Evolutionary conservation across 2,888 invertebrate genomes (phyloP).

Genomic region (Lathronympha strigana): DNA sequence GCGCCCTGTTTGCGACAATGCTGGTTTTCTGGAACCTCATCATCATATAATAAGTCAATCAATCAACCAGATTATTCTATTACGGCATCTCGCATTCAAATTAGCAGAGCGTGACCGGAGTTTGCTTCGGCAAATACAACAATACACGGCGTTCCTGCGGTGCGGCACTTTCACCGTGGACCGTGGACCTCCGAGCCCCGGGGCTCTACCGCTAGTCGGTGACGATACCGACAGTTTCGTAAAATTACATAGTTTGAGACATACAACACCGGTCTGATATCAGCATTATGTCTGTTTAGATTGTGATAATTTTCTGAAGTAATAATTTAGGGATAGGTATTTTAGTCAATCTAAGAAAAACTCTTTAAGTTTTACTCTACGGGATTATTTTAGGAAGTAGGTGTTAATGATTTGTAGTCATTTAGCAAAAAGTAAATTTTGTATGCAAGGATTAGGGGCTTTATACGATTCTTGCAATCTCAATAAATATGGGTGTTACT

Average conservation of each 20-base stretch:
- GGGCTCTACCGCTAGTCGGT: constrained; percentile 24
- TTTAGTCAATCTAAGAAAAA: no score
- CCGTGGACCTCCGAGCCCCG: constrained; percentile 30
- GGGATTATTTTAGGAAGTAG: no score
- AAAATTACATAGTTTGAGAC: constrained; percentile 15
- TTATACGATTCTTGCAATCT: no score
- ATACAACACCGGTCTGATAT: background rate
- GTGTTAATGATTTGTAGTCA: no score
- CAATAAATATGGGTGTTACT: no score
- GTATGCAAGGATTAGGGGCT: no score
- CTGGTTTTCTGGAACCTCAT: constrained; percentile 43
- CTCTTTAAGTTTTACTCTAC: no score
- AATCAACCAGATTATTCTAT: constrained; percentile 45
- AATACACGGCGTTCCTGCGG: constrained; percentile 41
- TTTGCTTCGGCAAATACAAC: constrained; percentile 41
- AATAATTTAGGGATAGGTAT: no score
- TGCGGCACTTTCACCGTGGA: constrained; percentile 42
- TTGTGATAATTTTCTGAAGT: background rate
- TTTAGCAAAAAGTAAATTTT: no score
- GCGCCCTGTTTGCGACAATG: constrained; percentile 40
- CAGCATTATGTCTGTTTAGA: background rate
- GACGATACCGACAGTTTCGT: constrained; percentile 16
- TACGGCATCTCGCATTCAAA: constrained; percentile 45
- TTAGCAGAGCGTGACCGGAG: constrained; percentile 44
- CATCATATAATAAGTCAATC: constrained; percentile 46